These are phyloP conservation scores for Lottia gigantea DNA, from an alignment of 2,888 invertebrate genomes.

Conservation along the genomic window DNA sequence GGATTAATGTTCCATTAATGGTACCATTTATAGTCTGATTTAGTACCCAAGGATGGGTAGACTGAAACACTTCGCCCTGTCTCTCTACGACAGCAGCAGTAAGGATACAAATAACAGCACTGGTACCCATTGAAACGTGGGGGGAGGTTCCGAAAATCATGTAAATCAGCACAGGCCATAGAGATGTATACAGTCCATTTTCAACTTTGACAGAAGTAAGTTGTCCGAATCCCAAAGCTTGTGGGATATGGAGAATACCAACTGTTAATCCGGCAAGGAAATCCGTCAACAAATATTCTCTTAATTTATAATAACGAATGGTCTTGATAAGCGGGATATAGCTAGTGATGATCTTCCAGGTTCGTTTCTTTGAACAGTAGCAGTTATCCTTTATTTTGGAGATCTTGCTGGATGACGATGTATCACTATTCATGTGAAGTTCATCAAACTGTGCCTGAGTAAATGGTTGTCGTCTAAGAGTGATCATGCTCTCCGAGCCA, in stretches of 20 bases:
- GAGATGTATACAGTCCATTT: slow-evolving; percentile 59
- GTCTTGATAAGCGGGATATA: slow-evolving; percentile 56
- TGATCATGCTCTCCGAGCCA: slow-evolving; percentile 35
- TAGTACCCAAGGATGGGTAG: slow-evolving; percentile 35
- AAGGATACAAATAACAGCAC: slow-evolving; percentile 62
- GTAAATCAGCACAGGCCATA: slow-evolving; percentile 61
- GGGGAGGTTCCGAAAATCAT: slow-evolving; percentile 60
- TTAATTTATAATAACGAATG: slow-evolving; percentile 57
- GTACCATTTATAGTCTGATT: slow-evolving; percentile 30
- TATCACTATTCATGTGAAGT: slow-evolving; percentile 42
- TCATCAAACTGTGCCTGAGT: slow-evolving; percentile 53
- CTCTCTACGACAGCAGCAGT: slow-evolving; percentile 56
- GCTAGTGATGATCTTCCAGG: slow-evolving; percentile 46
- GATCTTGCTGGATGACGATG: slow-evolving; percentile 25
- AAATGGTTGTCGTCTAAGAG: slow-evolving; percentile 39
- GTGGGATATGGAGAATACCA: slow-evolving; percentile 65
- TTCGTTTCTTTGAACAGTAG: slow-evolving; percentile 47
- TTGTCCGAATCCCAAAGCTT: slow-evolving; percentile 60
- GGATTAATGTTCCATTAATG: slow-evolving; percentile 25
- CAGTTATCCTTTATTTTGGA: slow-evolving; percentile 39
- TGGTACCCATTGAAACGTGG: slow-evolving; percentile 62
- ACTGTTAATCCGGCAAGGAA: slow-evolving; percentile 63
- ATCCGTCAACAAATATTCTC: slow-evolving; percentile 52
- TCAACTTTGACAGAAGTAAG: slow-evolving; percentile 58
- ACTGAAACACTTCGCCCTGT: slow-evolving; percentile 43